Base-by-base conservation (phyloP, 2,113 vertebrate species). In the Myocastor coypus region DNA sequence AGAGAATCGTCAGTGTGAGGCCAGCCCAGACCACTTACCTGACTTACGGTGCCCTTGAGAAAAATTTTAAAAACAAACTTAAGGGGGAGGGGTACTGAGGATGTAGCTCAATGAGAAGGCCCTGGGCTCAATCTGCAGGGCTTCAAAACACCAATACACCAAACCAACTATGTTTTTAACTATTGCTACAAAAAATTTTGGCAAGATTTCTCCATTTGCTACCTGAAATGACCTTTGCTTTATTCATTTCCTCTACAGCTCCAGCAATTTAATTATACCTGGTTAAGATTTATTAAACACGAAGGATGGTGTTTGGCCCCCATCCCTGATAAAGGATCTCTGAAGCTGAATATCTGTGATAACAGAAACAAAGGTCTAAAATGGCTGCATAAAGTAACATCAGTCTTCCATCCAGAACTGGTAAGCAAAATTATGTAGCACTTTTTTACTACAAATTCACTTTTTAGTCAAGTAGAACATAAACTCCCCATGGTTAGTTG, bases 231-330 rank as follows among this genome's bases (percentile, higher is more conserved):
- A 71, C 40, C 28, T 91, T 87, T 80, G 81, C n/a, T 66, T 4
- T 6, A 0, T 96, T 87, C 87, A 75, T 97, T 95, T 87, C 97
- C 52, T 55, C 83, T 75, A 1, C 98, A 99, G 99, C 97, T 96
- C 97, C 99, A 99, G 84, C 97, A 98, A 81, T 99, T 99, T 98
- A 99, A 99, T 98, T 99, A 99, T 96, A 99, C 99, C n/a, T 99
- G 99, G 99, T 97, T 99, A 98, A 98, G 98, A 97, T 98, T 98
- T 69, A 87, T 99, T 95, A 98, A 96, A 83, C 99, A 99, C 5
- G 97, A 97, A 34, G 97, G 98, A 73, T 90, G 98, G 66, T 99
- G 99, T 88, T 0, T 99, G 0, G 96, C 97, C 4, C 96, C 98
- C 0, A 17, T 91, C 0, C 93, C 94, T 42, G 17, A 92, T 0